A percentile compares a stretch with the other conserved stretches of the same genome.
These are phyloP conservation scores for Halcyon leucocephala DNA, from an alignment of 2,797 vertebrate genomes.

Conservation along the genomic window DNA sequence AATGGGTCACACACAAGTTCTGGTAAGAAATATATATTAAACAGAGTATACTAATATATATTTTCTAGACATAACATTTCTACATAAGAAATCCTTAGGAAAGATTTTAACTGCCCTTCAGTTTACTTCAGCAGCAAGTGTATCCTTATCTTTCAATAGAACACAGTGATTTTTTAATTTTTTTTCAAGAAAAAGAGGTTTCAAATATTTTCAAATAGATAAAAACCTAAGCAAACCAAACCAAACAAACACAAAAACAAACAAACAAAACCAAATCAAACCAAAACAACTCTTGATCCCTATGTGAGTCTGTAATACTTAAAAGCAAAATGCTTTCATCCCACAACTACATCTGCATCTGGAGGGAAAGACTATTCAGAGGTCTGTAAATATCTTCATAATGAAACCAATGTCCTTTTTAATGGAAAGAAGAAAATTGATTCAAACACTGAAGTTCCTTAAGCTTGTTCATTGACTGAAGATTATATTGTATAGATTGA, in stretches of 20 bases:
- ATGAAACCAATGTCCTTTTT: neutral
- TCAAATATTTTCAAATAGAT: neutral
- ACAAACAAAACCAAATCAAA: neutral
- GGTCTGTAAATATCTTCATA: neutral
- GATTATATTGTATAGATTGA: neutral
- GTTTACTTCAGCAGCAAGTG: neutral
- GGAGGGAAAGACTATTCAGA: neutral
- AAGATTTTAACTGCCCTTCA: neutral
- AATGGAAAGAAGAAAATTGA: constrained; percentile 27
- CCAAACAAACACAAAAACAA: neutral
- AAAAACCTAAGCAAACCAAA: neutral
- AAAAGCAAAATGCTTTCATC: neutral
- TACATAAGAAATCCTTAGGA: neutral
- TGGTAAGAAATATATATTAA: neutral
- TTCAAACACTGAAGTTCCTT: constrained; percentile 31
- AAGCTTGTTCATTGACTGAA: constrained; percentile 25
- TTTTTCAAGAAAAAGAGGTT: neutral
- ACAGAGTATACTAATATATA: neutral
- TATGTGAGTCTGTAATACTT: neutral
- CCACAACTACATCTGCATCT: neutral
- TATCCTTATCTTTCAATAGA: neutral
- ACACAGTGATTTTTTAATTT: neutral
- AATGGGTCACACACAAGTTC: neutral
- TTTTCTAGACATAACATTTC: neutral
- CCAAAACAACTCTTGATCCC: fast-evolving